Evolutionary conservation across 2,888 invertebrate genomes (phyloP).

Genomic region (Cephonodes hylas): DNA sequence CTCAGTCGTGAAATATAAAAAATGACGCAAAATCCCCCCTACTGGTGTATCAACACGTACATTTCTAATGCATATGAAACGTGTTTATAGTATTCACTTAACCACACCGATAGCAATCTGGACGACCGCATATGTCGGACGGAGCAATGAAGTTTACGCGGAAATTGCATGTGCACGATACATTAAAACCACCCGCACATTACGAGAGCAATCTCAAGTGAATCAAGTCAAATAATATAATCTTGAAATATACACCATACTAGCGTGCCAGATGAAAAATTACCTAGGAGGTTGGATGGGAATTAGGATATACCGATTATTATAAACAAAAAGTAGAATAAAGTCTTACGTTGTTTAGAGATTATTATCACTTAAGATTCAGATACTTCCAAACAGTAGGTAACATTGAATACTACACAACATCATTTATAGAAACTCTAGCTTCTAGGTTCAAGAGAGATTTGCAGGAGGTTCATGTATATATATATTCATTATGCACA

Average conservation of each 20-base stretch:
- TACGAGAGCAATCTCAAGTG: constrained; percentile 35
- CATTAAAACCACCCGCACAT: constrained; percentile 29
- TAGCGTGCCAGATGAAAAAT: too few species aligned
- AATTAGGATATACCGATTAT: too few species aligned
- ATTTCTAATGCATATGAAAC: neutral
- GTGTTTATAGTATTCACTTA: constrained; percentile 18
- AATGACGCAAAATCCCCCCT: neutral
- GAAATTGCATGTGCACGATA: constrained; percentile 54
- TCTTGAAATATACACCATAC: neutral
- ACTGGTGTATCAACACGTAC: neutral
- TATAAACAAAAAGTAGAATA: too few species aligned
- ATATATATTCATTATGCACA: too few species aligned
- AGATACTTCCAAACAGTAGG: too few species aligned
- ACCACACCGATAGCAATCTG: constrained; percentile 42
- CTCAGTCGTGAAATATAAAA: neutral
- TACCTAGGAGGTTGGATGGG: too few species aligned
- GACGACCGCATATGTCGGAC: constrained; percentile 40
- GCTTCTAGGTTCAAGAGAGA: too few species aligned
- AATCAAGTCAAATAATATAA: constrained; percentile 27
- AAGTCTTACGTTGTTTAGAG: too few species aligned
- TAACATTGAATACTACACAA: too few species aligned
- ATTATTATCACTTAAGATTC: too few species aligned
- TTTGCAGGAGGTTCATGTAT: too few species aligned
- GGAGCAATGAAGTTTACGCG: constrained; percentile 41
- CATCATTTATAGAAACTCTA: too few species aligned